phyloP scores from a whole-genome alignment of 2,888 invertebrate genomes.

The Carcina quercana region DNA sequence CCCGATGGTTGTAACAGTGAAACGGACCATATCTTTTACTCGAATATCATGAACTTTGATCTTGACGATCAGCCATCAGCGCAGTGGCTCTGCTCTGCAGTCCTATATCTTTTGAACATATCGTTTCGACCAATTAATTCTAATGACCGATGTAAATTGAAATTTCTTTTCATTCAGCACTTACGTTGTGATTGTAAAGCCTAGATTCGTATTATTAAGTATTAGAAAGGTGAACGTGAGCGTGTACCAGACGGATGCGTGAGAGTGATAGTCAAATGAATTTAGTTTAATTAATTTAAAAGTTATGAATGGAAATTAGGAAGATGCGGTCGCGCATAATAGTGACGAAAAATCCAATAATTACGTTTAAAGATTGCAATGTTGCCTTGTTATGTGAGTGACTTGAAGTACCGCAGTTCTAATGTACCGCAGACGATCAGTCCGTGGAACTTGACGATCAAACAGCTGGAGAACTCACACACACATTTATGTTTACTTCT shows the following conservation, averaged over 20 bases:
- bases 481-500: constrained; percentile 34
- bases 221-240: constrained; percentile 68
- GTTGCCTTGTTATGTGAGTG: constrained; percentile 69
- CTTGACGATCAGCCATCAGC: too few species aligned
- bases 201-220: constrained; percentile 73
- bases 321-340: constrained; percentile 74
- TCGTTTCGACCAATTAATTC: constrained; percentile 68
- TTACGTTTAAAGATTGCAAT: constrained; percentile 58
- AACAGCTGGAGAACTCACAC: constrained; percentile 47
- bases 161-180: constrained; percentile 55
- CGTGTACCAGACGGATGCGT: constrained; percentile 47
- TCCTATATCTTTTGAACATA: constrained; percentile 59
- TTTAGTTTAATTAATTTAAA: constrained; percentile 69
- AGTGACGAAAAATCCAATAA: constrained; percentile 74
- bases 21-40: constrained; percentile 54
- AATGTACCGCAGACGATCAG: too few species aligned
- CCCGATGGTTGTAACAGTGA: constrained; percentile 48
- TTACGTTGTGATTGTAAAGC: constrained; percentile 68
- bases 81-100: too few species aligned
- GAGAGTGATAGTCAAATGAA: constrained; percentile 70
- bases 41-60: constrained; percentile 54
- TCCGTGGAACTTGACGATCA: too few species aligned
- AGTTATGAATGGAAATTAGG: constrained; percentile 67
- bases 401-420: too few species aligned
- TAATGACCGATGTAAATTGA: constrained; percentile 50